Evolutionary conservation across 2,113 vertebrate genomes (phyloP), one percentile per base, ranked within the genome.

Genomic region (Coracopsis vasa): DNA sequence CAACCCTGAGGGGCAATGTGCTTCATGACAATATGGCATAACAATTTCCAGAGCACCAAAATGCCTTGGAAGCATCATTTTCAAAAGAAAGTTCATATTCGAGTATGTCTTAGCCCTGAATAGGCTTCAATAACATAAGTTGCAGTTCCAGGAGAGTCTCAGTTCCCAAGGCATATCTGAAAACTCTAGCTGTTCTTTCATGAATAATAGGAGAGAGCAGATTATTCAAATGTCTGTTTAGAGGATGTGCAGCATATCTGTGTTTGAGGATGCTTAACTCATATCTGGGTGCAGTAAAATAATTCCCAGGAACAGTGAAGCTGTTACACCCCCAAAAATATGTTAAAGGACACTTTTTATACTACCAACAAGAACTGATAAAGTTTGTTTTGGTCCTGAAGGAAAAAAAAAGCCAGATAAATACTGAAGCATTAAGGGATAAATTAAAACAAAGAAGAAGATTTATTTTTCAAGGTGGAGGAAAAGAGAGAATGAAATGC

Each of bases 21-120:
- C 58, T 39, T 77, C 2, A 0, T 71, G 77, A 47, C 69, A 53
- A 9, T 28, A 33, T 8, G 42, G 12, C 0, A 0, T 51, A 74
- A 79, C 51, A 39, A 67, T 88, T 90, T 83, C 71, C 67, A 88
- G 61, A 80, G 60, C 64, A n/a, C 45, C 41, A 11, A 51, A 88
- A 86, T 58, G n/a, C 71, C 44, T 88, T 6, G 0, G 37, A 86
- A 86, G 10, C 42, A 24, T 53, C 2, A 35, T 74, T 91, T 86
- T 89, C 21, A 53, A 91, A 88, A 74, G 41, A 66, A 89, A 73
- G 5, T 7, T 80, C 11, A 11, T 86, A 83, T 92, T 80, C 10
- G 41, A 53, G 88, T 70, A 80, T 7, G 28, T 60, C 67, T 74
- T 50, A 50, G 33, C 20, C 24, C 21, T 45, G 18, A 86, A 44